These are phyloP conservation scores for Pogona vitticeps DNA, from an alignment of 2,113 vertebrate genomes.

Conservation along the genomic window DNA sequence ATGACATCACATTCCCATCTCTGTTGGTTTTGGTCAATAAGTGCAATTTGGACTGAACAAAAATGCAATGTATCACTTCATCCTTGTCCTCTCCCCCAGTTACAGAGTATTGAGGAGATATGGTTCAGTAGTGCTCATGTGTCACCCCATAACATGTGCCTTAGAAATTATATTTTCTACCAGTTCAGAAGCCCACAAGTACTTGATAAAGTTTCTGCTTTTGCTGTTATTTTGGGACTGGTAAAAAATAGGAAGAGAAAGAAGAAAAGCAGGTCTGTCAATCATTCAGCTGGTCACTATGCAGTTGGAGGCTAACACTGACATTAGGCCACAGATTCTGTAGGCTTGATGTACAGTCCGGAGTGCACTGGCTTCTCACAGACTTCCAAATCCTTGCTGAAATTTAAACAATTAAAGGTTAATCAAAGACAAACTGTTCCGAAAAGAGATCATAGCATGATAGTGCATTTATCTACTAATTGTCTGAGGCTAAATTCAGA, in stretches of 20 bases:
- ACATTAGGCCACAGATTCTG: background rate
- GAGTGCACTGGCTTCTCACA: background rate
- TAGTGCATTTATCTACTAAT: slow-evolving; percentile 63
- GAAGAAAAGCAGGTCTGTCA: background rate
- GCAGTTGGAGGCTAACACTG: background rate
- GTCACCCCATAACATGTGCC: too few species aligned
- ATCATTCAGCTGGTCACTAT: background rate
- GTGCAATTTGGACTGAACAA: too few species aligned
- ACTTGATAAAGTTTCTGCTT: background rate
- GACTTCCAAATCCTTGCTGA: slow-evolving; percentile 37
- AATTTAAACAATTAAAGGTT: slow-evolving; percentile 66
- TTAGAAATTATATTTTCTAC: background rate
- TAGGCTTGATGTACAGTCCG: slow-evolving; percentile 16
- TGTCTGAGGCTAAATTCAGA: slow-evolving; percentile 52
- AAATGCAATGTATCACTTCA: too few species aligned
- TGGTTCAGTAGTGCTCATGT: background rate
- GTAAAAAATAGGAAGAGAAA: too few species aligned
- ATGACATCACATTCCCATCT: too few species aligned
- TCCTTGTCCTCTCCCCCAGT: too few species aligned
- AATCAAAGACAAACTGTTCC: slow-evolving; percentile 61
- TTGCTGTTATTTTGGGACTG: background rate
- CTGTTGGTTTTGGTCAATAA: too few species aligned
- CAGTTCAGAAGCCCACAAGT: background rate
- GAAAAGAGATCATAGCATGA: slow-evolving; percentile 44
- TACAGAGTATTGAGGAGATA: background rate